These are phyloP conservation scores for Cherax destructor DNA, from an alignment of 1,140 invertebrate genomes.

Conservation along the genomic window DNA sequence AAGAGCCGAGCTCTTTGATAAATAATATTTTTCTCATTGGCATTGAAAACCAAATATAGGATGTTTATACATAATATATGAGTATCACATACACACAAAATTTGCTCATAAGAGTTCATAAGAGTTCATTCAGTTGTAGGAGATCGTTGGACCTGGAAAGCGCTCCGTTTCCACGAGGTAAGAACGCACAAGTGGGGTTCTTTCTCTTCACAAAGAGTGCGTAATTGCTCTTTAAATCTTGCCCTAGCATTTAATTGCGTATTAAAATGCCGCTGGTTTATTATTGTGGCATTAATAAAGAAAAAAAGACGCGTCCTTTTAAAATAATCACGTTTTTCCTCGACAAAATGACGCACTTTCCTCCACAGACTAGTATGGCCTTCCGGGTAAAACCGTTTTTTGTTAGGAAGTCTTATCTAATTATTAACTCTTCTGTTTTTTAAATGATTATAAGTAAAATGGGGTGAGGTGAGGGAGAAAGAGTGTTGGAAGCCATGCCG, in stretches of 20 bases:
- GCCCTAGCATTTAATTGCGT: neutral
- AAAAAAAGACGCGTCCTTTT: neutral
- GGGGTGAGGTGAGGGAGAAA: no score
- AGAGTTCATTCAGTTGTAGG: neutral
- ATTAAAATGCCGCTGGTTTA: conserved; percentile 4
- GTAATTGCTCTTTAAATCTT: conserved; percentile 9
- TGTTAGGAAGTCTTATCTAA: conserved; percentile 17
- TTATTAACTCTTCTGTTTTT: conserved; percentile 1
- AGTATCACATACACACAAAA: no score
- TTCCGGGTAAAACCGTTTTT: neutral
- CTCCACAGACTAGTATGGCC: neutral
- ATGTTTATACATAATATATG: no score
- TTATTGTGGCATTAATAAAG: neutral
- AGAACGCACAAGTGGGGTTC: neutral
- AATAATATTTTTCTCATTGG: no score
- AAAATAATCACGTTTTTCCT: neutral
- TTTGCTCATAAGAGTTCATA: neutral
- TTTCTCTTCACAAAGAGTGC: conserved; percentile 30
- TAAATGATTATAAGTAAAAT: conserved; percentile 3
- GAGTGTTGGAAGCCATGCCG: no score
- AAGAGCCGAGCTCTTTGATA: no score
- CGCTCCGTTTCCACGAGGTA: neutral
- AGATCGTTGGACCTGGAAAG: neutral
- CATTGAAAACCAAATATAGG: no score
- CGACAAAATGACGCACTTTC: neutral